Percentiles rank a stretch among this genome's conserved stretches.
phyloP scores from a whole-genome alignment of 2,888 invertebrate genomes.

The Stenurella melanura region DNA sequence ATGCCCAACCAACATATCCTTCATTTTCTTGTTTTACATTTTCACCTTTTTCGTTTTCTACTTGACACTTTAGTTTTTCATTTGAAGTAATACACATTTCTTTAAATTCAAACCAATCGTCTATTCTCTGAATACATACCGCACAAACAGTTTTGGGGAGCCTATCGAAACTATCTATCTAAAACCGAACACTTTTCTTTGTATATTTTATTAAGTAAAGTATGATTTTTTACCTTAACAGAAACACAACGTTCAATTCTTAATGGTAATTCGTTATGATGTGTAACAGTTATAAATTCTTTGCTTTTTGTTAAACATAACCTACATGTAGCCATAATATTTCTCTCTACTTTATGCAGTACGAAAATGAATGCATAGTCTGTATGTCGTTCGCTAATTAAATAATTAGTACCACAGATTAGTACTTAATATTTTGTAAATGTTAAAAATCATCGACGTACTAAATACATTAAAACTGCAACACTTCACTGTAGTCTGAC shows the following conservation, averaged over 20 bases:
- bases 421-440: no score
- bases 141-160: constrained; percentile 59
- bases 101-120: constrained; percentile 63
- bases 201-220: background rate
- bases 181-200: constrained; percentile 33
- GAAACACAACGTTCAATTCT: constrained; percentile 64
- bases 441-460: no score
- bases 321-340: constrained; percentile 61
- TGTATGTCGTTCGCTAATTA: no score
- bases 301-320: constrained; percentile 63
- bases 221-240: constrained; percentile 57
- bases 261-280: constrained; percentile 58
- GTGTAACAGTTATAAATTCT: constrained; percentile 54
- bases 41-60: constrained; percentile 26
- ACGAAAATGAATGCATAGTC: background rate
- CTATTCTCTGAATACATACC: constrained; percentile 60
- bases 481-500: no score
- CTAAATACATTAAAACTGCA: no score
- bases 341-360: background rate
- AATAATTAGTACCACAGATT: no score
- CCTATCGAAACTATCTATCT: constrained; percentile 59
- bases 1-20: background rate
- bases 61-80: constrained; percentile 51
- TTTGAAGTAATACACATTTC: constrained; percentile 62
- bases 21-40: constrained; percentile 19